Evolutionary conservation across 2,888 invertebrate genomes (phyloP), one percentile per base, ranked within the genome.

Genomic region (Pristionchus arcanus): DNA sequence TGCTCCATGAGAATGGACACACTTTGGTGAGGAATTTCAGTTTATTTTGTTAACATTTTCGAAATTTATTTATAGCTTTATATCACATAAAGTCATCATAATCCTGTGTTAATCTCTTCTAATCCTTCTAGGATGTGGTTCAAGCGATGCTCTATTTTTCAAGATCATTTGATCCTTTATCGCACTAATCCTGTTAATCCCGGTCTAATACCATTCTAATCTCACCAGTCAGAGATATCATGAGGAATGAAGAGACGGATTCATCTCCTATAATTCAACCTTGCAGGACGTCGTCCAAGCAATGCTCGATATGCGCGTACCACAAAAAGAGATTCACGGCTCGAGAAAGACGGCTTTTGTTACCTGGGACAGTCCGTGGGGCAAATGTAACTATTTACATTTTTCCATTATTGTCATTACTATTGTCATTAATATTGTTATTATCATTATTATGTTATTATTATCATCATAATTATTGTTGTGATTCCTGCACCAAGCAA

Each of bases 301-400:
- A 0, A 25, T n/a, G 19, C 49, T 81, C 15, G n/a, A 53, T 34
- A 42, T 21, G 15, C 16, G 7, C 11, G 81, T 81, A 0, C 9
- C 11, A 0, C 42, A 53, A 1, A 49, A 81, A 4, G 81, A 28
- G 16, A 21, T 37, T 15, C 16, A 53, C n/a, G n/a, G 28, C 7
- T n/a, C 81, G 5, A 25, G 81, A 5, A 49, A 49, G 49, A 31
- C 28, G n/a, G 81, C 28, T 81, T 4, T 21, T 0, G 49, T 81
- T n/a, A 7, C 49, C 1, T 81, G 49, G 49, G 49, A 81, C 19
- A 81, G 81, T 28, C 81, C 81, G 42, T 81, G 81, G 81, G 49
- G 49, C 16, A n/a, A 25, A 53, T 25, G 49, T 81, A 71, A 15
- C 21, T 19, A 68, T 7, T 31, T 19, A 31, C 25, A 28, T 15